Evolutionary conservation across 2,797 vertebrate species (phyloP).

Genomic region (Bucorvus abyssinicus): DNA sequence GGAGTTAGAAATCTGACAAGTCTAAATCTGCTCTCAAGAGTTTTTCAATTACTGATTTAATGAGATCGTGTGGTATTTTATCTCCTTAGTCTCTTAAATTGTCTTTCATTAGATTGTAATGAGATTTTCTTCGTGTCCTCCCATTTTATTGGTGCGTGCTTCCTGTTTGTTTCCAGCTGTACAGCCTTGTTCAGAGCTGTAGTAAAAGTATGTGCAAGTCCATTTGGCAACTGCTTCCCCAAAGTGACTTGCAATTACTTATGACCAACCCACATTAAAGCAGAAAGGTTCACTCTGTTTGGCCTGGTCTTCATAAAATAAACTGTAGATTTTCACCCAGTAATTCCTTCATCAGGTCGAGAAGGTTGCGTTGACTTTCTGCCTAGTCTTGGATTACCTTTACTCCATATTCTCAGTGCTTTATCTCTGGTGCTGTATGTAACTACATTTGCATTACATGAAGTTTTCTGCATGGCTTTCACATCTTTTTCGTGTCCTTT

Average conservation of each 20-base stretch:
- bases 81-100: slow-evolving; percentile 3
- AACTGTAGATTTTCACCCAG: background rate
- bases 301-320: background rate
- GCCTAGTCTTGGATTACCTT: background rate
- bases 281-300: background rate
- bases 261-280: background rate
- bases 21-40: background rate
- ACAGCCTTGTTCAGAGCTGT: background rate
- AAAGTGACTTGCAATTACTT: background rate
- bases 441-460: background rate
- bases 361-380: background rate
- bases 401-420: background rate
- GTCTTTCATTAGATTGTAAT: slow-evolving; percentile 30
- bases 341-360: background rate
- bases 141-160: background rate
- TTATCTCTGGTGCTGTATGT: background rate
- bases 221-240: background rate
- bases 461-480: background rate
- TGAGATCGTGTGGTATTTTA: background rate
- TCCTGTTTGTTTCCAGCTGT: background rate
- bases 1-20: background rate
- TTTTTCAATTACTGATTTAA: background rate
- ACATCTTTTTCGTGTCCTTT: background rate
- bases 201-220: background rate
- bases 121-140: background rate